phyloP scores from a whole-genome alignment of 2,113 vertebrate genomes.

The Sarotherodon lohbergeri region DNA sequence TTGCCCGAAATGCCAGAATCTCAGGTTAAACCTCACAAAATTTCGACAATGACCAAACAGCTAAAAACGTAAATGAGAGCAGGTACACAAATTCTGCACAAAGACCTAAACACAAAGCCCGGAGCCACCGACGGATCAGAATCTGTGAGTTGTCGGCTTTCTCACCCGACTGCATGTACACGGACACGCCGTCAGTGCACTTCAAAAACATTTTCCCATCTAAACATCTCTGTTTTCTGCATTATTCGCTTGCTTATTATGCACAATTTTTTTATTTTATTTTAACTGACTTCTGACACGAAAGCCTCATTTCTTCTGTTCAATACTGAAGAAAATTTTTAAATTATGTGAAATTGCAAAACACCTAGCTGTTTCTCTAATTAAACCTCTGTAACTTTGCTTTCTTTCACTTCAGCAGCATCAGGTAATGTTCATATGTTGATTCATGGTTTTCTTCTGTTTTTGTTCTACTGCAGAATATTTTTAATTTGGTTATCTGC shows the following conservation, averaged over 20 bases:
- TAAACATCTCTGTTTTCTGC: not conserved
- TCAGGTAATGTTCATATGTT: not conserved
- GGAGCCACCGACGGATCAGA: not conserved
- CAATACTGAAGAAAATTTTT: not conserved
- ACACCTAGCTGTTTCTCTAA: not conserved
- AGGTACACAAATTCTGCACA: not conserved
- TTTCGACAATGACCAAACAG: not conserved
- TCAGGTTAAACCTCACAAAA: not conserved
- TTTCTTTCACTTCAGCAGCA: not conserved
- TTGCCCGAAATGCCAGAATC: not conserved
- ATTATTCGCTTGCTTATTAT: not conserved
- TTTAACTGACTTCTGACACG: not conserved
- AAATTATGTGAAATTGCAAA: not conserved
- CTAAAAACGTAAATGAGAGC: not conserved
- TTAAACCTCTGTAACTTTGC: not conserved
- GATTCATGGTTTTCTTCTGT: not conserved
- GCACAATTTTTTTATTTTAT: not conserved
- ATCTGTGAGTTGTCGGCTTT: not conserved
- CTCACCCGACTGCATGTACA: not conserved
- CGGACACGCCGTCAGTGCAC: not conserved
- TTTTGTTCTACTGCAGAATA: not conserved
- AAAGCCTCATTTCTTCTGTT: not conserved
- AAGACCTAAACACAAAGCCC: not conserved
- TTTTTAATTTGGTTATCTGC: not conserved
- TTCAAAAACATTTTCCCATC: not conserved